Percentiles rank a stretch among this genome's conserved stretches.
Evolutionary conservation across 2,797 vertebrate genomes (phyloP).

Genomic region (Telmatherina bonti): DNA sequence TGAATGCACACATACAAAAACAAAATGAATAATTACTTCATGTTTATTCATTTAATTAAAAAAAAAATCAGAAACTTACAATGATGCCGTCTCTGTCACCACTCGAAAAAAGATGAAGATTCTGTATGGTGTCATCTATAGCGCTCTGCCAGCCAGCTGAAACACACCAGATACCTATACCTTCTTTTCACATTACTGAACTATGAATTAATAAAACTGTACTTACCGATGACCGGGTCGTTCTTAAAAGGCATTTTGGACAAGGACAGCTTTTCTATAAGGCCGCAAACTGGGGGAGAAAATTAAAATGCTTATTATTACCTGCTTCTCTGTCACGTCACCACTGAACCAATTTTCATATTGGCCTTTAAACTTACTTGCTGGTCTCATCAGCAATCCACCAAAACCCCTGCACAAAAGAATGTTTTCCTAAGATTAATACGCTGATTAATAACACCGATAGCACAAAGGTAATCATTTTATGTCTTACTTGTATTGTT

Average conservation of each 20-base stretch:
- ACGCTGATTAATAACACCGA: neutral
- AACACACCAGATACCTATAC: constrained; percentile 37
- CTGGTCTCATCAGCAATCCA: constrained; percentile 94
- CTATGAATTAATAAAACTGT: neutral
- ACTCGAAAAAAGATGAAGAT: constrained; percentile 85
- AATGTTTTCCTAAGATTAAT: neutral
- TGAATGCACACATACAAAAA: neutral
- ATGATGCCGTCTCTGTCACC: constrained; percentile 82
- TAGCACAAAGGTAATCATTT: fast-evolving
- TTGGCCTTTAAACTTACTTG: constrained; percentile 82
- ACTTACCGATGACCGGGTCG: constrained; percentile 88
- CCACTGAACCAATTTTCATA: neutral
- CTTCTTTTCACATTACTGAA: neutral
- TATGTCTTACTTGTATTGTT: constrained; percentile 89
- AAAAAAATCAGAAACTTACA: constrained; percentile 70
- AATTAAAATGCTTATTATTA: neutral
- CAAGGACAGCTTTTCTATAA: constrained; percentile 92
- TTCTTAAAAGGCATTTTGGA: constrained; percentile 91
- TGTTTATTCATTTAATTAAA: neutral
- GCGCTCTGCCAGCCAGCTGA: constrained; percentile 92
- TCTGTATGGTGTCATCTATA: constrained; percentile 90
- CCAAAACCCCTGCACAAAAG: constrained; percentile 88
- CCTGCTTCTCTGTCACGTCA: neutral
- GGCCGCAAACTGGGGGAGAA: constrained; percentile 85
- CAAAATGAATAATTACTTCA: neutral